Evolutionary conservation across 2,888 invertebrate species (phyloP).

Genomic region (Chaitophorus viminalis): DNA sequence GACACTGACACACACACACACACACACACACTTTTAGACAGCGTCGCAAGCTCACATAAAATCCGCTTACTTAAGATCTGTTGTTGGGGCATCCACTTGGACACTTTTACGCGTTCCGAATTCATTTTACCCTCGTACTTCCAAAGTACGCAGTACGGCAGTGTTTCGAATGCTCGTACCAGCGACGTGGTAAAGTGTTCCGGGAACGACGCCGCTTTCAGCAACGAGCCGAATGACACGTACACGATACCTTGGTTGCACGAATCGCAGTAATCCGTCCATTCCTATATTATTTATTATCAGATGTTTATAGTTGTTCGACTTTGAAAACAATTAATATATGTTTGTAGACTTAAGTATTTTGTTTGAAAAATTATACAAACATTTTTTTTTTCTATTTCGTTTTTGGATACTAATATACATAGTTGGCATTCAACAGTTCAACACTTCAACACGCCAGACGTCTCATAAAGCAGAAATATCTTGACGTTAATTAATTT

Average conservation of each 20-base stretch:
- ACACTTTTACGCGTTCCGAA: constrained; percentile 37
- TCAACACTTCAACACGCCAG: too few species aligned
- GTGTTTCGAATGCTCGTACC: constrained; percentile 35
- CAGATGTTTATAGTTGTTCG: too few species aligned
- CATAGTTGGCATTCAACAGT: too few species aligned
- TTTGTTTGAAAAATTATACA: too few species aligned
- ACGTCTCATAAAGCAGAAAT: too few species aligned
- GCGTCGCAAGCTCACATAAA: too few species aligned
- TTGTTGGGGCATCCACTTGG: constrained; percentile 58
- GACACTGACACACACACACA: background rate
- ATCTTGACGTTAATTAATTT: too few species aligned
- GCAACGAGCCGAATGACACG: constrained; percentile 52
- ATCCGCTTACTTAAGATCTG: constrained; percentile 31
- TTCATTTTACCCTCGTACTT: constrained; percentile 41
- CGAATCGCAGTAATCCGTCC: constrained; percentile 49
- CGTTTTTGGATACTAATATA: too few species aligned
- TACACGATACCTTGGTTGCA: constrained; percentile 48
- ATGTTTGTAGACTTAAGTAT: too few species aligned
- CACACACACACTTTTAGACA: too few species aligned
- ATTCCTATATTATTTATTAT: constrained; percentile 46
- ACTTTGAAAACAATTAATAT: too few species aligned
- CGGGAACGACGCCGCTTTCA: constrained; percentile 40
- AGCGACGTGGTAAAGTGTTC: constrained; percentile 9
- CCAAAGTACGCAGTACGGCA: constrained; percentile 56
- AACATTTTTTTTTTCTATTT: too few species aligned